Evolutionary conservation across 2,797 vertebrate species (phyloP), one percentile per base, ranked within the genome.

Genomic region (Anisognathus igniventris): DNA sequence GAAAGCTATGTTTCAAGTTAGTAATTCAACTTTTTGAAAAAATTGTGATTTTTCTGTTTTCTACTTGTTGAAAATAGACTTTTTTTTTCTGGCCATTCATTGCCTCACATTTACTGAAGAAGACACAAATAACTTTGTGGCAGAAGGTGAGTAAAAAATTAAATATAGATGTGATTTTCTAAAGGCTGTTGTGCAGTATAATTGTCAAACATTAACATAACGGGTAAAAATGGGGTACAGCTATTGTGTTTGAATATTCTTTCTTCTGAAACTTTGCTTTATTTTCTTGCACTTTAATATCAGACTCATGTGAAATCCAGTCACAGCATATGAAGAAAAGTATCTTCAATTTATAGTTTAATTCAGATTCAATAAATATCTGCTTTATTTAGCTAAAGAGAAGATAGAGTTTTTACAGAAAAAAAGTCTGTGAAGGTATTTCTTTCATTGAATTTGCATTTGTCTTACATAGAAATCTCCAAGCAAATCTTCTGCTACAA

Each of bases 121-220:
- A 57, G 48, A 54, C 15, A 33, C 6, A 47, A 62, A 20, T 35
- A 14, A 42, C 27, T 73, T 54, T 74, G 20, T 31, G 50, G 28
- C 15, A 65, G 14, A 60, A 83, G 64, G 6, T 33, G 23, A 30
- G 23, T 27, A 3, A 84, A 90, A 78, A 65, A 35, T 17, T 14
- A 57, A 71, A 50, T 1, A 0, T 13, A 65, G 12, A 44, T 8
- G 2, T 2, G 1, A 39, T 64, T 70, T 73, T 68, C 40, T 10
- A 64, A 27, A 83, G 9, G 16, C 23, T 66, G 3, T 40, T 14
- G 2, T 71, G 28, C 19, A 80, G 13, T 39, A 60, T 30, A 37
- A 33, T 8, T 5, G 22, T 22, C 14, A 45, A 40, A 10, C 15
- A 33, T 67, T 88, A 60, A 53, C 21, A 77, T 37, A 30, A 47